These are phyloP conservation scores for Leuctra nigra DNA, from an alignment of 2,888 invertebrate species.

Conservation along the genomic window DNA sequence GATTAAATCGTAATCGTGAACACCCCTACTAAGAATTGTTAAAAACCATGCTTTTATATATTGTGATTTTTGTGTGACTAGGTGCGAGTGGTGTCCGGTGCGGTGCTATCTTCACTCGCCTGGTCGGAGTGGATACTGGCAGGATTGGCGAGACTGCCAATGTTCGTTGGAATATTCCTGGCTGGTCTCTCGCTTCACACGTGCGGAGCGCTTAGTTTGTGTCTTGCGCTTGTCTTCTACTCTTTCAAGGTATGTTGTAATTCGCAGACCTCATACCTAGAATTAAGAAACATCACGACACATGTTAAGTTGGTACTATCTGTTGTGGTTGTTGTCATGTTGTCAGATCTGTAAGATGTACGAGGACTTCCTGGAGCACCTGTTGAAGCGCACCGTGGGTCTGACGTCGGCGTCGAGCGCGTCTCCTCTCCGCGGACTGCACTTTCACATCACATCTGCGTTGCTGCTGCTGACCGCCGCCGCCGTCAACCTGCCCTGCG, in stretches of 20 bases:
- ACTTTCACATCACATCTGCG: constrained; percentile 69
- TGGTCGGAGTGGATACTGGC: constrained; percentile 58
- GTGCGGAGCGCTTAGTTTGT: constrained; percentile 67
- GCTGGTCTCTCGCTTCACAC: constrained; percentile 57
- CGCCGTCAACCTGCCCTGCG: constrained; percentile 61
- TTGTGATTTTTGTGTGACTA: neutral
- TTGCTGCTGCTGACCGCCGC: constrained; percentile 59
- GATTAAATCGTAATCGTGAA: too few relatives aligned
- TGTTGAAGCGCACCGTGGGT: constrained; percentile 34
- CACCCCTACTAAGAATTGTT: too few relatives aligned
- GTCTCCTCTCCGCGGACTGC: too few relatives aligned
- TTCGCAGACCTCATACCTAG: neutral
- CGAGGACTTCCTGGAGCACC: constrained; percentile 65
- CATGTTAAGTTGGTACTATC: neutral
- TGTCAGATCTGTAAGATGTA: constrained; percentile 65
- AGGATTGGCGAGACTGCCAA: constrained; percentile 61
- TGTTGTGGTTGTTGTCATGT: constrained; percentile 30
- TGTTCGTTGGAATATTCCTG: constrained; percentile 56
- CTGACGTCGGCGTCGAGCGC: too few relatives aligned
- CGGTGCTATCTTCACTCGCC: constrained; percentile 32
- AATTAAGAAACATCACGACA: too few relatives aligned
- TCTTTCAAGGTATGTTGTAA: constrained; percentile 53
- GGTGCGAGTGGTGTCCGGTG: constrained; percentile 41
- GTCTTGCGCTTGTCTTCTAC: constrained; percentile 59
- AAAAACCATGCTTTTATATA: too few relatives aligned